A percentile compares a stretch with the other conserved stretches of the same genome.
Evolutionary conservation across 2,113 vertebrate genomes (phyloP).

Genomic region (Rhea pennata): DNA sequence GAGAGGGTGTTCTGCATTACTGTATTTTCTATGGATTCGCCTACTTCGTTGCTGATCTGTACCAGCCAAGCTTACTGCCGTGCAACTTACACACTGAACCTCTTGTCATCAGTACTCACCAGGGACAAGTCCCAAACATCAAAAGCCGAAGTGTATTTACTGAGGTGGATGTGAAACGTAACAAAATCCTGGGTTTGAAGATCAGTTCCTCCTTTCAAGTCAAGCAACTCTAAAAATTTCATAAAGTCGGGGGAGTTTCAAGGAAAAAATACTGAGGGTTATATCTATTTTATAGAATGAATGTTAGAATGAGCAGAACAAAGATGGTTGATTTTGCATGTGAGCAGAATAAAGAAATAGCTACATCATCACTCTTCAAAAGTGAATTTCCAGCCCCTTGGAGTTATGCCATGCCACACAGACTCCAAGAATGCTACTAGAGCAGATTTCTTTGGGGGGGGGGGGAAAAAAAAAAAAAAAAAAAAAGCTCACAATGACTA

Average conservation of each 20-base stretch:
- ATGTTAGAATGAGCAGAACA: constrained; percentile 31
- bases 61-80: background rate
- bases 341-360: constrained; percentile 43
- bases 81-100: background rate
- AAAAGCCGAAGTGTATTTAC: background rate
- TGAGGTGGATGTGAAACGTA: too few relatives aligned
- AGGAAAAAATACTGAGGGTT: background rate
- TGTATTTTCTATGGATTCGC: background rate
- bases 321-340: constrained; percentile 56
- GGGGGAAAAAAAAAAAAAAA: background rate
- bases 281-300: constrained; percentile 2
- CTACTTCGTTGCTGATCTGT: background rate
- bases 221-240: background rate
- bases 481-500: background rate
- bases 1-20: background rate
- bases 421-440: constrained; percentile 15
- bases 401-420: constrained; percentile 36
- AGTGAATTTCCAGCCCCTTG: constrained; percentile 20
- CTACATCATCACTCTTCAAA: constrained; percentile 48
- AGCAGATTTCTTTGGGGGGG: constrained; percentile 28
- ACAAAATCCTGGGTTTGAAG: background rate
- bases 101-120: background rate
- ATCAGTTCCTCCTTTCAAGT: background rate
- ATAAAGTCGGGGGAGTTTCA: background rate
- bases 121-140: background rate